phyloP scores from a whole-genome alignment of 1,140 invertebrate genomes.

The Leptopilina boulardi region DNA sequence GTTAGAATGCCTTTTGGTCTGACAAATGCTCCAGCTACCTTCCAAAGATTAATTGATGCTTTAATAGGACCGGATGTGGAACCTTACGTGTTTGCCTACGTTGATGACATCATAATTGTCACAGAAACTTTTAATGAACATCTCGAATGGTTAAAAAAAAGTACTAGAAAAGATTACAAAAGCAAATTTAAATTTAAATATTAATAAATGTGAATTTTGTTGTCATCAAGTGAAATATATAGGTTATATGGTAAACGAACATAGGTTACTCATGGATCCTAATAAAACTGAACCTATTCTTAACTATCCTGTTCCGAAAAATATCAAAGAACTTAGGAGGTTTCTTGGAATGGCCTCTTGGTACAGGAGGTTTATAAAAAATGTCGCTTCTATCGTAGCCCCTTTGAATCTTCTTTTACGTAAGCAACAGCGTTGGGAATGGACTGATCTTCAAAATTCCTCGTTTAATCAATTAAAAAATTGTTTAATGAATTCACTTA shows the following conservation, averaged over 20 bases:
- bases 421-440: no score
- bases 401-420: no score
- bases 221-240: not conserved
- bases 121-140: slow-evolving; percentile 56
- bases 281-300: not conserved
- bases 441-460: no score
- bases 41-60: slow-evolving; percentile 34
- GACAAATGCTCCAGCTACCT: slow-evolving; percentile 49
- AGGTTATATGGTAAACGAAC: slow-evolving; percentile 12
- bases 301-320: slow-evolving; percentile 39
- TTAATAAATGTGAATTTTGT: slow-evolving; percentile 19
- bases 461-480: no score
- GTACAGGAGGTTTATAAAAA: no score
- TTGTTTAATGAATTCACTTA: no score
- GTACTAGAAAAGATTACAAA: slow-evolving; percentile 37
- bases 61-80: slow-evolving; percentile 18
- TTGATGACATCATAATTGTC: slow-evolving; percentile 47
- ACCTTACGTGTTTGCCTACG: slow-evolving; percentile 41
- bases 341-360: slow-evolving; percentile 60
- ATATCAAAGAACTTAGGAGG: slow-evolving; percentile 53
- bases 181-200: slow-evolving; percentile 10
- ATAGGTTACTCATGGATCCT: no score
- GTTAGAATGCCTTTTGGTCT: slow-evolving; percentile 44
- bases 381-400: no score
- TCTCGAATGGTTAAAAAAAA: slow-evolving; percentile 55